A percentile compares a stretch with the other conserved stretches of the same genome.
Evolutionary conservation across 2,888 invertebrate genomes (phyloP).

Genomic region (Icerya purchasi): DNA sequence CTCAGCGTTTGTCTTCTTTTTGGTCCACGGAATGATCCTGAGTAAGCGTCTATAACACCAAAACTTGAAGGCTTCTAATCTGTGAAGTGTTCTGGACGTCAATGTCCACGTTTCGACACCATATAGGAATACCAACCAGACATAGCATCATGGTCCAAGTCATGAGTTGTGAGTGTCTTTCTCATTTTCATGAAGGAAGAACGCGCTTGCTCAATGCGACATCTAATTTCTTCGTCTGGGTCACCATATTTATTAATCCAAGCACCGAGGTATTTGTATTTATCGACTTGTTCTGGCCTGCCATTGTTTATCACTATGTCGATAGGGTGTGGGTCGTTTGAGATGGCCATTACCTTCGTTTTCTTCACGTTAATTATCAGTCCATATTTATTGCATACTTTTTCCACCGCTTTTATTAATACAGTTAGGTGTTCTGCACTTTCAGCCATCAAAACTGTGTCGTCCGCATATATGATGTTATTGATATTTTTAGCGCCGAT

Average conservation of each 20-base stretch:
- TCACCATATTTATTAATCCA: not conserved
- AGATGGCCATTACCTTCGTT: not conserved
- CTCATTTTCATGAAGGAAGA: not conserved
- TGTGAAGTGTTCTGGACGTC: not conserved
- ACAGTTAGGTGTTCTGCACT: not conserved
- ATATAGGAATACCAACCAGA: not conserved
- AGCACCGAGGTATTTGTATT: not conserved
- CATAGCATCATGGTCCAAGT: not conserved
- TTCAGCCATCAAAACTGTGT: no score
- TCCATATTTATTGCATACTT: not conserved
- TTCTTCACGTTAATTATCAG: not conserved
- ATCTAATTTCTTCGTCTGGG: not conserved
- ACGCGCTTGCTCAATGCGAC: not conserved
- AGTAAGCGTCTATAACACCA: not conserved
- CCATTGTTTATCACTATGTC: not conserved
- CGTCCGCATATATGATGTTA: no score
- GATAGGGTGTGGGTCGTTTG: not conserved
- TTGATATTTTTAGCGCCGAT: no score
- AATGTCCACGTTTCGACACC: not conserved
- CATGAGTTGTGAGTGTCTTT: not conserved
- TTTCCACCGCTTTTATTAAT: not conserved
- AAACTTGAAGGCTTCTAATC: not conserved
- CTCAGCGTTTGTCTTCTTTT: not conserved
- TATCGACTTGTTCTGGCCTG: not conserved
- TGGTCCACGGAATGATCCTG: not conserved